Evolutionary conservation across 92 coral and sea anemone species (phyloP), one percentile per base, ranked within the genome.

Genomic region (Blastomussa wellsi): DNA sequence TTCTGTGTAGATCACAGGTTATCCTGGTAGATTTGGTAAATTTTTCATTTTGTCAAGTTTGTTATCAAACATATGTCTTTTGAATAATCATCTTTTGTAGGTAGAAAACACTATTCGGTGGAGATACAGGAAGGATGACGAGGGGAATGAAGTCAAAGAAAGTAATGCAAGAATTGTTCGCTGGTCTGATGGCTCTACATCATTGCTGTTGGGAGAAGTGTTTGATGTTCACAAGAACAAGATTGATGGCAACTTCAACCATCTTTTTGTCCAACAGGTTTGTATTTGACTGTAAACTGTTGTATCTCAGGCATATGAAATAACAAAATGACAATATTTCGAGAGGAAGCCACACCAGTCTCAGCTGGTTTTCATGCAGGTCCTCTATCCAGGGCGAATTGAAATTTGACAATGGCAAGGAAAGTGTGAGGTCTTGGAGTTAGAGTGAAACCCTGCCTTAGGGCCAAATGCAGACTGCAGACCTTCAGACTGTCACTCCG

Each of bases 241-340:
- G 78, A 93, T 96, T 39, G 99, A 96, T 53, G 99, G 99, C 76
- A 93, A 96, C 76, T 95, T 92, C 59, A 96, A 96, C 86, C 99
- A 96, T 62, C 86, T 96, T 39, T 96, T 96, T 88, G 99, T 96
- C 29, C 99, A 96, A 79, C 99, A 96, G 99, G 99, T 94, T 73
- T 41, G 79, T 82, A 49, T 12, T n/a, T n/a, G n/a, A n/a, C n/a
- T 39, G 2, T 17, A 8, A 48, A 67, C 5, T 19, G 59, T 20
- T 57, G 65, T 55, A 5, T 20, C 62, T 55, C 14, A 11, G 22
- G 0, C n/a, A 20, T 20, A 55, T 3, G n/a, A n/a, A n/a, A n/a
- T n/a, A n/a, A n/a, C n/a, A n/a, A n/a, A n/a, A n/a, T n/a, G n/a
- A n/a, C n/a, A n/a, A n/a, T n/a, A n/a, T n/a, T n/a, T n/a, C n/a